Conservation (phyloP, 2,888 invertebrate species). For the Drosophila lacicola region DNA sequence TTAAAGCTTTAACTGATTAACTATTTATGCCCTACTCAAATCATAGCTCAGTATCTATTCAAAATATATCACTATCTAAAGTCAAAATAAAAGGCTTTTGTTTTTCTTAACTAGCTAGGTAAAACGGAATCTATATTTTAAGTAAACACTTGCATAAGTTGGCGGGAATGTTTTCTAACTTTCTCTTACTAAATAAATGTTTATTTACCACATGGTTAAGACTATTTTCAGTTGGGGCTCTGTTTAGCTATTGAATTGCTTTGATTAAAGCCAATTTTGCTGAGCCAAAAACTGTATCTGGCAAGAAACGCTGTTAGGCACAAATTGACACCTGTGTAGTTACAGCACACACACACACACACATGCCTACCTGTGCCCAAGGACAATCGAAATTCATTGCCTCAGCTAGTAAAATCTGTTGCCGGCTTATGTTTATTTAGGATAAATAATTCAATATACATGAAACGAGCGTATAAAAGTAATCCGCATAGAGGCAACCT, state of each 20-base stretch:
- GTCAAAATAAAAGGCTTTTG: neutral
- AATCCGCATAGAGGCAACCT: constrained; percentile 39
- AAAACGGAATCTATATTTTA: neutral
- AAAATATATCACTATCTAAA: too few species aligned
- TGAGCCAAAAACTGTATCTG: constrained; percentile 14
- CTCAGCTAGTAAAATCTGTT: constrained; percentile 63
- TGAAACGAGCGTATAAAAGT: constrained; percentile 48
- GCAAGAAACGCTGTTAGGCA: constrained; percentile 32
- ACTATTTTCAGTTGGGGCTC: constrained; percentile 6
- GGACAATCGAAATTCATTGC: constrained; percentile 53
- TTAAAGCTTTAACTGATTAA: too few species aligned
- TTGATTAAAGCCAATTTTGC: constrained; percentile 50
- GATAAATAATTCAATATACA: constrained; percentile 79
- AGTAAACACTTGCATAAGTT: neutral
- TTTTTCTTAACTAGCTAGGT: neutral
- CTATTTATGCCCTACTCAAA: too few species aligned
- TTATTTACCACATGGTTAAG: constrained; percentile 13
- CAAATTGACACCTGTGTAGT: constrained; percentile 42
- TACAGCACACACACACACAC: constrained; percentile 12
- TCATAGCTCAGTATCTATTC: too few species aligned
- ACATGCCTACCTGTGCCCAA: constrained; percentile 11
- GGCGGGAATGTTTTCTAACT: neutral
- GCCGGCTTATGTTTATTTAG: constrained; percentile 73
- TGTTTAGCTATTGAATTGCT: constrained; percentile 46
- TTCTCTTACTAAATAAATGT: constrained; percentile 9